Percentiles rank a stretch among this genome's conserved stretches.
Conservation (phyloP, 2,888 invertebrate species). For the Macrophya annulata region DNA sequence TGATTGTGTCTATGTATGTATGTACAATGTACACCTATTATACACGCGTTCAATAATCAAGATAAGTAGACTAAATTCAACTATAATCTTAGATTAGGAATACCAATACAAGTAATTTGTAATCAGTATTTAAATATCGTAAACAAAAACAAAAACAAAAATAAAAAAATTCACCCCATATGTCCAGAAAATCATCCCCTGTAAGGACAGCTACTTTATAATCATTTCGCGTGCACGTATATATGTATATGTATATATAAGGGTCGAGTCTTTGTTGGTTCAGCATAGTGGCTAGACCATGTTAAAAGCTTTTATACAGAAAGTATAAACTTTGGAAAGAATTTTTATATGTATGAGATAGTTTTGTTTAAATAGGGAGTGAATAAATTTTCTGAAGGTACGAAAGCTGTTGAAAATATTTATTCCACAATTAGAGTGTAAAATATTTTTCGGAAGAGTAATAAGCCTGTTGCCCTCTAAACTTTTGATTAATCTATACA, state of each 20-base stretch:
- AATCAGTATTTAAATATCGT: not conserved
- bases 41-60: not conserved
- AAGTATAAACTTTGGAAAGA: not conserved
- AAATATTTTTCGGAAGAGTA: not conserved
- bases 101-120: not conserved
- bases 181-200: not conserved
- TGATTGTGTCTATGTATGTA: not conserved
- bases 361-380: not conserved
- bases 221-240: conserved; percentile 5
- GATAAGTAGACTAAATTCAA: not conserved
- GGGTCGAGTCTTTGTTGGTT: conserved; percentile 38
- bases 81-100: not conserved
- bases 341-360: not conserved
- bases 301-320: conserved; percentile 22
- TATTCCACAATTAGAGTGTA: not conserved
- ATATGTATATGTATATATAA: not conserved
- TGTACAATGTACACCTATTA: no score
- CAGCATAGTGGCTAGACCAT: conserved; percentile 26
- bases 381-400: not conserved
- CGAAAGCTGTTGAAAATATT: not conserved
- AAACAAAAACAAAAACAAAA: not conserved
- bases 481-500: conserved; percentile 23
- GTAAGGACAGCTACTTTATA: conserved; percentile 17
- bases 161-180: not conserved
- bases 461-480: not conserved